A percentile compares a stretch with the other conserved stretches of the same genome.
Evolutionary conservation across 2,888 invertebrate species (phyloP).

Genomic region (Calephelis perditalis): DNA sequence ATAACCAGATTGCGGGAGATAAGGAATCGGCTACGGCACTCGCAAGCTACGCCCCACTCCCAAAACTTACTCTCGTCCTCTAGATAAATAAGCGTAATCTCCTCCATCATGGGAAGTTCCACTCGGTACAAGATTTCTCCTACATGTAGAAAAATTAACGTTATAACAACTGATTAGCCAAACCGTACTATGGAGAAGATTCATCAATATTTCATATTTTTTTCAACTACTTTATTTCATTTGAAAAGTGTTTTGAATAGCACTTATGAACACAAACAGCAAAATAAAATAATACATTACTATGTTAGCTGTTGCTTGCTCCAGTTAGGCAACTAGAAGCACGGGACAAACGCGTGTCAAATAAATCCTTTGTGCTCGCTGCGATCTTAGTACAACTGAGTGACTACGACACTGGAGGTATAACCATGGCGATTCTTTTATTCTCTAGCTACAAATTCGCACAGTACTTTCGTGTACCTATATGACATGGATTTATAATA

Average conservation of each 20-base stretch:
- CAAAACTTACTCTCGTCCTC: constrained; percentile 89
- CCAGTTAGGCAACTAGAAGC: constrained; percentile 75
- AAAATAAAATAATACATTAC: constrained; percentile 45
- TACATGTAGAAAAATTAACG: constrained; percentile 79
- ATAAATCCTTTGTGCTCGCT: constrained; percentile 55
- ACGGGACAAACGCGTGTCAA: constrained; percentile 58
- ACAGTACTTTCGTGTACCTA: constrained; percentile 21
- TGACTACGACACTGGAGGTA: constrained; percentile 38
- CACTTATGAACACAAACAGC: constrained; percentile 57
- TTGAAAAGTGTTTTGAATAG: constrained; percentile 40
- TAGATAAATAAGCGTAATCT: constrained; percentile 95
- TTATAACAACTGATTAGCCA: constrained; percentile 58
- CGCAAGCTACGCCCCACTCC: constrained; percentile 82
- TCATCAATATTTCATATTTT: not conserved
- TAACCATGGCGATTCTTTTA: constrained; percentile 51
- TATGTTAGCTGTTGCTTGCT: constrained; percentile 37
- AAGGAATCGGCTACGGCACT: constrained; percentile 79
- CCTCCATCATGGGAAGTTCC: constrained; percentile 95
- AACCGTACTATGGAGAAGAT: constrained; percentile 39
- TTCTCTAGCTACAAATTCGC: constrained; percentile 41
- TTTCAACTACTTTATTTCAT: not conserved
- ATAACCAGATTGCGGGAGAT: constrained; percentile 80
- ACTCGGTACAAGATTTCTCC: constrained; percentile 95
- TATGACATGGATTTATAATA: too few species aligned
- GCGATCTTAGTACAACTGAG: constrained; percentile 43